Conservation (phyloP, 2,888 invertebrate genomes). For the Aproaerema taeniolella region DNA sequence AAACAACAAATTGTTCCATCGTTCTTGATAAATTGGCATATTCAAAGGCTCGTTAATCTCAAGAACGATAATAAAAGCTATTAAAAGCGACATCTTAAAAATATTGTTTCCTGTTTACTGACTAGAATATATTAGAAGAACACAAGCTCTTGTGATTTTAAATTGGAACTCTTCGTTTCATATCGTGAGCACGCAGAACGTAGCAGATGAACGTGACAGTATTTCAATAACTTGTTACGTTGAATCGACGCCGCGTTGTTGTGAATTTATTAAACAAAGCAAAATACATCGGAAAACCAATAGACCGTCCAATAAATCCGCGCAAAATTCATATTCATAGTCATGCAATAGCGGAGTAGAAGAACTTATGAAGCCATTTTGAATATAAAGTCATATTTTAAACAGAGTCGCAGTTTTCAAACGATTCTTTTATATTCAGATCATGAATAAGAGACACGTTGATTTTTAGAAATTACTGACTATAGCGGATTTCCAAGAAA, state of each 20-base stretch:
- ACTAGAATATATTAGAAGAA: not conserved
- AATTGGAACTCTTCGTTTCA: not conserved
- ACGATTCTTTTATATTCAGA: too few species aligned
- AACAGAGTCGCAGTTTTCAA: too few species aligned
- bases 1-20: constrained; percentile 1
- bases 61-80: constrained; percentile 4
- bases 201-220: constrained; percentile 38
- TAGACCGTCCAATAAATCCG: too few species aligned
- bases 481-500: too few species aligned
- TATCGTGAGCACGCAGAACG: not conserved
- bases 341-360: too few species aligned
- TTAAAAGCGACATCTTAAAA: constrained; percentile 7
- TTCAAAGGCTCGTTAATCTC: constrained; percentile 1
- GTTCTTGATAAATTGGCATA: constrained; percentile 1
- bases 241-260: constrained; percentile 25
- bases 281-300: too few species aligned
- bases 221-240: constrained; percentile 38
- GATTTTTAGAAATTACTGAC: too few species aligned
- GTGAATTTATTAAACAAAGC: not conserved
- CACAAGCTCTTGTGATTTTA: too few species aligned
- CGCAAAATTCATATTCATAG: not conserved
- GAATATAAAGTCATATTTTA: too few species aligned
- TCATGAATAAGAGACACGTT: too few species aligned
- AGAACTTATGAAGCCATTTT: too few species aligned
- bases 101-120: constrained; percentile 6